phyloP scores from a whole-genome alignment of 2,888 invertebrate species.

The Habroteleia sp. region DNA sequence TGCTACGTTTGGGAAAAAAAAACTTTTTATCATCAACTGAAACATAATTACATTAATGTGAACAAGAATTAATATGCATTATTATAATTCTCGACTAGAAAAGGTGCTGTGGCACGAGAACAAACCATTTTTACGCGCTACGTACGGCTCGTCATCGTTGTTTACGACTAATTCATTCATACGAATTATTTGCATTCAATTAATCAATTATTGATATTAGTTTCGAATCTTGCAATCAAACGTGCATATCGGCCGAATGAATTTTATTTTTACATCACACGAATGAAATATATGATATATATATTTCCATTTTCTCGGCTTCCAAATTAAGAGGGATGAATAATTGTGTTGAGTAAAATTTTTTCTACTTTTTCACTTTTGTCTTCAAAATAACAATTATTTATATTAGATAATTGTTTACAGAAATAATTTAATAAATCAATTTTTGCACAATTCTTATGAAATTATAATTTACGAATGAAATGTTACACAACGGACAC shows the following conservation, averaged over 20 bases:
- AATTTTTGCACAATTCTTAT: too few relatives aligned
- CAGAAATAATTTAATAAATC: too few relatives aligned
- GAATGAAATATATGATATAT: slow-evolving; percentile 10
- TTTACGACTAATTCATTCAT: slow-evolving; percentile 20
- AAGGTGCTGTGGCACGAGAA: neutral
- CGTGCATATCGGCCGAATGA: neutral
- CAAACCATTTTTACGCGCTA: slow-evolving; percentile 3
- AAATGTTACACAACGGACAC: too few relatives aligned
- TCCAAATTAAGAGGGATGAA: too few relatives aligned
- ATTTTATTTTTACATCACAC: neutral
- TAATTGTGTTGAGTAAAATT: too few relatives aligned
- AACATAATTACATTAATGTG: slow-evolving; percentile 24
- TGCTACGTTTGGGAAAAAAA: slow-evolving; percentile 22
- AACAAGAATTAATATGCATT: slow-evolving; percentile 9
- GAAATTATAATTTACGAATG: too few relatives aligned
- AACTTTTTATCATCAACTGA: slow-evolving; percentile 39
- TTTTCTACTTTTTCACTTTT: too few relatives aligned
- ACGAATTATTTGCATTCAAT: slow-evolving; percentile 27
- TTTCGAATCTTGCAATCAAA: slow-evolving; percentile 16
- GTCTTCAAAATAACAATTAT: too few relatives aligned
- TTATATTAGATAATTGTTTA: too few relatives aligned
- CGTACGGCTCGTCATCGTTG: neutral
- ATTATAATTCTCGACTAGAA: neutral
- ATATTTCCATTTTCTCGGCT: neutral
- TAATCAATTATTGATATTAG: slow-evolving; percentile 10